Conservation (phyloP, 2,888 invertebrate genomes). For the Microctonus hyperodae region DNA sequence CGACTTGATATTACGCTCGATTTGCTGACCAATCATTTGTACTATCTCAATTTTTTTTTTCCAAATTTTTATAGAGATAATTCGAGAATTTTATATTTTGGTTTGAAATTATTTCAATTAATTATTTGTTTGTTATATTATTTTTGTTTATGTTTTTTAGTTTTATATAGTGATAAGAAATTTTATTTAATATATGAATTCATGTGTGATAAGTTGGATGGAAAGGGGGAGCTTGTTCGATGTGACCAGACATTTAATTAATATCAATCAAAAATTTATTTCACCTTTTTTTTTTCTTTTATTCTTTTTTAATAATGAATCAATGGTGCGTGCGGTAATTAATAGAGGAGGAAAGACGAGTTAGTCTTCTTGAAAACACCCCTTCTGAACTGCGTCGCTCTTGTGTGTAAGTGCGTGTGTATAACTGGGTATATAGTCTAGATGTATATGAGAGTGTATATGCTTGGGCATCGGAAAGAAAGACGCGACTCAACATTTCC, state of each 20-base stretch:
- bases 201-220: no score
- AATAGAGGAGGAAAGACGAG: background rate
- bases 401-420: background rate
- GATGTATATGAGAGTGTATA: background rate
- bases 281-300: background rate
- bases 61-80: no score
- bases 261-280: background rate
- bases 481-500: conserved; percentile 16
- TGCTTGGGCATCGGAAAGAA: conserved; percentile 7
- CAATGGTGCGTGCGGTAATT: background rate
- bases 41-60: no score
- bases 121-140: no score
- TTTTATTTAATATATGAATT: no score
- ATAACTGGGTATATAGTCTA: background rate
- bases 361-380: background rate
- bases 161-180: no score
- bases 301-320: background rate
- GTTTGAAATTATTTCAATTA: no score
- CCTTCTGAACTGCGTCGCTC: background rate
- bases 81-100: no score
- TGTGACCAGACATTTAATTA: background rate
- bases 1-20: background rate
- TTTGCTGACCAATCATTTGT: conserved; percentile 12
- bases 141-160: no score
- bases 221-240: background rate